phyloP scores from a whole-genome alignment of 2,113 vertebrate species.

The Pavo muticus region DNA sequence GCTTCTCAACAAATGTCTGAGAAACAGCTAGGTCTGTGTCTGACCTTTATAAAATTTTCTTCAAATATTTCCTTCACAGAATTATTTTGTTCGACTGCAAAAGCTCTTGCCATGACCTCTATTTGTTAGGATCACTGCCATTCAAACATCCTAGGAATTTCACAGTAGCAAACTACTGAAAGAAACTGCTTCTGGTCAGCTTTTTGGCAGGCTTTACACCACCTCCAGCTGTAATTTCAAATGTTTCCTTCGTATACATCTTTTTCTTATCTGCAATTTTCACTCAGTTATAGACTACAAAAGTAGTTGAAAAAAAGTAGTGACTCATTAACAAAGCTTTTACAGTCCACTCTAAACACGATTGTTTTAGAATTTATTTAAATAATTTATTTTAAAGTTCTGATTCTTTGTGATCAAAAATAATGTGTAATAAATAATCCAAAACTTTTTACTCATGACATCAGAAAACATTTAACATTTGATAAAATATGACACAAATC shows the following conservation, averaged over 20 bases:
- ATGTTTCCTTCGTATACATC: background rate
- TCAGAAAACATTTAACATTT: background rate
- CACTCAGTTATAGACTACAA: background rate
- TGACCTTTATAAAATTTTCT: background rate
- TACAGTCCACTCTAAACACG: background rate
- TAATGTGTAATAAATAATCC: background rate
- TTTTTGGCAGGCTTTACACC: background rate
- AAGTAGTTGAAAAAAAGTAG: background rate
- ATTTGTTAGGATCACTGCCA: accelerated
- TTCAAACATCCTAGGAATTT: background rate
- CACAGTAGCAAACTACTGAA: background rate
- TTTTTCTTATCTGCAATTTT: background rate
- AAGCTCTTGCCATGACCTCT: background rate
- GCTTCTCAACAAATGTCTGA: background rate
- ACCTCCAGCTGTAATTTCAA: background rate
- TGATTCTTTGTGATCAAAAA: background rate
- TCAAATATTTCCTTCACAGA: background rate
- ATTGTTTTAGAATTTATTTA: background rate
- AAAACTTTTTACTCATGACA: background rate
- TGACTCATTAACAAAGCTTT: background rate
- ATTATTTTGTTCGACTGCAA: background rate
- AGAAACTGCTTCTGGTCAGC: background rate
- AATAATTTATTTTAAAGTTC: background rate
- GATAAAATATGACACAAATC: background rate
- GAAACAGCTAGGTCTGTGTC: background rate